A percentile compares a stretch with the other conserved stretches of the same genome.
These are phyloP conservation scores for Heterohyrax brucei DNA, from an alignment of 2,797 vertebrate species.

Conservation along the genomic window DNA sequence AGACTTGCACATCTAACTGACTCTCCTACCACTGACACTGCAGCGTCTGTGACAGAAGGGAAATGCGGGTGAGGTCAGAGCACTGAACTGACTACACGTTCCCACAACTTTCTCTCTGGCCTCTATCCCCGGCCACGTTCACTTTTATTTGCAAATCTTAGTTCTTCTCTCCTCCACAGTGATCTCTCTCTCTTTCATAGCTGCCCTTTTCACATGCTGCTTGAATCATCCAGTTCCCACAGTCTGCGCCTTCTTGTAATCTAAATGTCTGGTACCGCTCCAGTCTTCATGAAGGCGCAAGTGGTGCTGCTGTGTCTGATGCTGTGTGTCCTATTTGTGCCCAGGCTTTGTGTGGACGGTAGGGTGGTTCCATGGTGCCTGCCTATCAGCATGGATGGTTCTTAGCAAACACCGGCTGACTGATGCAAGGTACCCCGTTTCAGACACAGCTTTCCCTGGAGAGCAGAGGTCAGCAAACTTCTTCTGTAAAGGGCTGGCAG, in stretches of 20 bases:
- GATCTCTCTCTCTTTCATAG: neutral
- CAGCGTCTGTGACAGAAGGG: neutral
- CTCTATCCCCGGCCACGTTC: neutral
- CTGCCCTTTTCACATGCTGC: neutral
- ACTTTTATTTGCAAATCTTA: constrained; percentile 13
- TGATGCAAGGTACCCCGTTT: neutral
- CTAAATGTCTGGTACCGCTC: neutral
- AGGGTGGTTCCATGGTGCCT: neutral
- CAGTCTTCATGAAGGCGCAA: neutral
- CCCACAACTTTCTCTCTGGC: neutral
- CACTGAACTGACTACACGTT: neutral
- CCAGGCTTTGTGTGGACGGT: neutral
- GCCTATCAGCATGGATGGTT: neutral
- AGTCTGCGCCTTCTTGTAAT: neutral
- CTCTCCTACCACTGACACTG: neutral
- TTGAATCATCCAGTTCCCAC: neutral
- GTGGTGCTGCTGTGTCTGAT: neutral
- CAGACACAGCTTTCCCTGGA: constrained; percentile 51
- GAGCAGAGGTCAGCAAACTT: neutral
- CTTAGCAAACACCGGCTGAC: constrained; percentile 6
- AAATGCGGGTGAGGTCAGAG: neutral
- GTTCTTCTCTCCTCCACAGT: neutral
- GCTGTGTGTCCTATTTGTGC: neutral
- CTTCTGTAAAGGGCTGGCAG: neutral
- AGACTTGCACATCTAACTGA: neutral